Conservation (phyloP, 2,113 vertebrate genomes). For the Aldabrachelys gigantea region DNA sequence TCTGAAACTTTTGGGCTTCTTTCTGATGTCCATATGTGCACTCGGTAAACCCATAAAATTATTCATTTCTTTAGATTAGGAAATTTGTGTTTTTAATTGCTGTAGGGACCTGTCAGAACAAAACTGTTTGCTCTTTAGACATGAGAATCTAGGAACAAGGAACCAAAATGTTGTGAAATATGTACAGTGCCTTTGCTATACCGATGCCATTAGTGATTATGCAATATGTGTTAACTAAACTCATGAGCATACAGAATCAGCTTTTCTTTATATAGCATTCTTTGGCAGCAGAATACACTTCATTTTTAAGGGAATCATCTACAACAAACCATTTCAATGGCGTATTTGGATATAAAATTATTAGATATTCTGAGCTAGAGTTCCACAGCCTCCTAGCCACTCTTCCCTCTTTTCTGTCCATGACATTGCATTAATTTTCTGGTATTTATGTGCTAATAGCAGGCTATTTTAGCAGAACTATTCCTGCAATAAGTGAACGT, state of each 20-base stretch:
- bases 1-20: background rate
- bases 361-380: rapidly evolving
- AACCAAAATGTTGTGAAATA: background rate
- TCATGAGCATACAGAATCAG: background rate
- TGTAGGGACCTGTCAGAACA: background rate
- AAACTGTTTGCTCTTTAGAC: background rate
- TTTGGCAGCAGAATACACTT: background rate
- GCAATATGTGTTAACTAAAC: background rate
- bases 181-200: background rate
- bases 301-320: background rate
- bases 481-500: background rate
- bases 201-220: too few species aligned
- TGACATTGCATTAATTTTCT: rapidly evolving
- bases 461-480: background rate
- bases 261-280: background rate
- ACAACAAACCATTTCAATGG: background rate
- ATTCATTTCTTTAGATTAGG: background rate
- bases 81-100: background rate
- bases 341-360: background rate
- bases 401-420: background rate
- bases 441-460: background rate
- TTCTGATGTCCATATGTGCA: background rate
- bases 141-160: background rate
- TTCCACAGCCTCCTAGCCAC: background rate
- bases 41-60: background rate